A percentile compares a stretch with the other conserved stretches of the same genome.
These are phyloP conservation scores for Lobophora halterata DNA, from an alignment of 2,888 invertebrate species.

Conservation along the genomic window DNA sequence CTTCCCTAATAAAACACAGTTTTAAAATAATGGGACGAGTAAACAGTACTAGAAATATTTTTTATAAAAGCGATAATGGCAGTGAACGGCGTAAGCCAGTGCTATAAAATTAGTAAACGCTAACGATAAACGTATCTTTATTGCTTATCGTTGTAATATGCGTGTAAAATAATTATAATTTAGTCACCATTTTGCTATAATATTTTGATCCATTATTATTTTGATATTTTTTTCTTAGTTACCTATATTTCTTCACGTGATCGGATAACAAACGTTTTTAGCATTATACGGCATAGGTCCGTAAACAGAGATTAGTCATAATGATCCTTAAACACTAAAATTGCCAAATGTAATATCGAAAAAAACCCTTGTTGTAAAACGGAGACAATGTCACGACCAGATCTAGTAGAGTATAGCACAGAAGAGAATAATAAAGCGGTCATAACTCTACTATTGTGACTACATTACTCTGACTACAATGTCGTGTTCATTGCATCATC, in stretches of 20 bases:
- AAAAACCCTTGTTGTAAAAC: too few species aligned
- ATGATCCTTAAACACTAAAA: too few species aligned
- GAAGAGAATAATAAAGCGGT: too few species aligned
- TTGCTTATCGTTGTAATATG: slow-evolving; percentile 26
- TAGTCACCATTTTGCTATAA: slow-evolving; percentile 1
- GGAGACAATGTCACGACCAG: too few species aligned
- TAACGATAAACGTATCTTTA: slow-evolving; percentile 28
- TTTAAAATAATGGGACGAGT: not conserved
- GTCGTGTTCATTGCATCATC: slow-evolving; percentile 26
- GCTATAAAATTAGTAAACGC: slow-evolving; percentile 18
- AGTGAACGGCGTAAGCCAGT: slow-evolving; percentile 1
- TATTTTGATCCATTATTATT: not conserved
- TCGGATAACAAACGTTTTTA: too few species aligned
- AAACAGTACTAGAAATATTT: slow-evolving; percentile 7
- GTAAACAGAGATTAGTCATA: too few species aligned
- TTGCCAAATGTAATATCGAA: too few species aligned
- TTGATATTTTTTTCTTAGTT: not conserved
- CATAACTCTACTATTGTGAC: slow-evolving; percentile 5
- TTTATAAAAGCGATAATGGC: slow-evolving; percentile 8
- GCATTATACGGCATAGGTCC: too few species aligned
- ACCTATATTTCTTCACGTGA: too few species aligned
- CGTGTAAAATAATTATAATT: slow-evolving; percentile 18
- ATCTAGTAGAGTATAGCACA: too few species aligned
- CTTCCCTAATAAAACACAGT: not conserved
- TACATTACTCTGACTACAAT: slow-evolving; percentile 8